A percentile compares a stretch with the other conserved stretches of the same genome.
phyloP scores from a whole-genome alignment of 2,888 invertebrate species.

The Leptopterna dolabrata region DNA sequence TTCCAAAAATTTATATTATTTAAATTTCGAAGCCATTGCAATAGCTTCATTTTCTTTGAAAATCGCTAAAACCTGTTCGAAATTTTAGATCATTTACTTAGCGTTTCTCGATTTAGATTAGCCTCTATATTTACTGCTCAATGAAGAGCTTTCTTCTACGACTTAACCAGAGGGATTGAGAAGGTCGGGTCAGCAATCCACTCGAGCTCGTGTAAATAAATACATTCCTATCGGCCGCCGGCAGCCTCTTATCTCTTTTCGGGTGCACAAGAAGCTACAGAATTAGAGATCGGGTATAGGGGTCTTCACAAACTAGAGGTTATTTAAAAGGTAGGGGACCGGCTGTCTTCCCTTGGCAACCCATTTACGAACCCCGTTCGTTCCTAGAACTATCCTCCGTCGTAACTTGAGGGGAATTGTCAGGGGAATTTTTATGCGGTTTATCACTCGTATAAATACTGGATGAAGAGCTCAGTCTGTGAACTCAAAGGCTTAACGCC shows the following conservation, averaged over 20 bases:
- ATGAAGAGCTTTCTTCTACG: not conserved
- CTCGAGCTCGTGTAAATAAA: slow-evolving; percentile 9
- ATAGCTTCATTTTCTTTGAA: too few species aligned
- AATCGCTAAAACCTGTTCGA: too few species aligned
- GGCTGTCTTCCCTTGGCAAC: slow-evolving; percentile 15
- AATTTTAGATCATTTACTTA: not conserved
- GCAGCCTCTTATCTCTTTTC: not conserved
- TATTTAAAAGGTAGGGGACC: slow-evolving; percentile 34
- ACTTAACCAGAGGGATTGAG: not conserved
- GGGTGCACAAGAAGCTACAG: slow-evolving; percentile 18
- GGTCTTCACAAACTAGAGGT: slow-evolving; percentile 21
- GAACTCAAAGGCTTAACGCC: not conserved
- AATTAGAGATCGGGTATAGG: not conserved
- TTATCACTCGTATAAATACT: not conserved
- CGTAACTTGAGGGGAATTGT: not conserved
- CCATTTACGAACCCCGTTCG: slow-evolving; percentile 14
- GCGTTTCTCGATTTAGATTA: not conserved
- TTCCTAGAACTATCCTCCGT: not conserved
- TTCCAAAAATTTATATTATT: too few species aligned
- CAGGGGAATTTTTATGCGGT: not conserved
- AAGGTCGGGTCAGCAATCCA: slow-evolving; percentile 4
- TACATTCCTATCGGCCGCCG: not conserved
- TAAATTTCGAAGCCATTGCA: too few species aligned
- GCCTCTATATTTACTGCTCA: not conserved
- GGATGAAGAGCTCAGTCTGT: slow-evolving; percentile 3